Base-by-base conservation (phyloP, 2,888 invertebrate species). In the Philhelius pedissequus region DNA sequence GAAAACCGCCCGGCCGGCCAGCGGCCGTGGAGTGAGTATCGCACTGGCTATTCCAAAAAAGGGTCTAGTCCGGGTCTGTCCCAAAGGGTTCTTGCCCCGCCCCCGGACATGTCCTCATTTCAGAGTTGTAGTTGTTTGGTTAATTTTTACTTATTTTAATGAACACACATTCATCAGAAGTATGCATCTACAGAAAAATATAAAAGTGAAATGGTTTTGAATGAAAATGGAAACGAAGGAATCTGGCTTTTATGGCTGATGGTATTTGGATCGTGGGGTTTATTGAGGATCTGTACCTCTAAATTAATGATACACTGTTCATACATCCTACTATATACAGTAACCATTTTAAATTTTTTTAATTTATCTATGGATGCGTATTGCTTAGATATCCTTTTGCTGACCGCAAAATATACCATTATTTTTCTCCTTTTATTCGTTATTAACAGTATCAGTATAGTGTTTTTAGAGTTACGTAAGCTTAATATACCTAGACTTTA, bases 131-230 rank as follows among this genome's bases (percentile, higher is more conserved):
- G 50, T 64, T 74, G 68, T 69, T 66, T 68, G 73, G 78, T 78
- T 74, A 48, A 69, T 83, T 78, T 74, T 83, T 69, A 78, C 62
- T 78, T 74, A 78, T 78, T 83, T 78, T 78, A 83, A 83, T 83
- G 74, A 78, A 82, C 77, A 82, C 15, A 82, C 77, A 83, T 83
- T 78, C 82, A 83, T 83, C 78, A 78, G 82, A 73, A 78, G 62
- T 78, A 68, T 77, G 71, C 69, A 56, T 62, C 54, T 78, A 64
- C 69, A 78, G 30, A 68, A 83, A 82, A 18, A 78, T 78, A 45
- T 69, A 69, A 78, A 78, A 83, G 54, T 74, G 73, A 68, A 68
- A 82, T 69, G 58, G 50, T 40, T 81, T 56, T 32, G 70, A 30
- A 27, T 22, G 32, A 38, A 50, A 35, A 20, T 15, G n/a, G 48